These are phyloP conservation scores for Drosophila aff. DNA, from an alignment of 1,140 invertebrate species.

Conservation along the genomic window DNA sequence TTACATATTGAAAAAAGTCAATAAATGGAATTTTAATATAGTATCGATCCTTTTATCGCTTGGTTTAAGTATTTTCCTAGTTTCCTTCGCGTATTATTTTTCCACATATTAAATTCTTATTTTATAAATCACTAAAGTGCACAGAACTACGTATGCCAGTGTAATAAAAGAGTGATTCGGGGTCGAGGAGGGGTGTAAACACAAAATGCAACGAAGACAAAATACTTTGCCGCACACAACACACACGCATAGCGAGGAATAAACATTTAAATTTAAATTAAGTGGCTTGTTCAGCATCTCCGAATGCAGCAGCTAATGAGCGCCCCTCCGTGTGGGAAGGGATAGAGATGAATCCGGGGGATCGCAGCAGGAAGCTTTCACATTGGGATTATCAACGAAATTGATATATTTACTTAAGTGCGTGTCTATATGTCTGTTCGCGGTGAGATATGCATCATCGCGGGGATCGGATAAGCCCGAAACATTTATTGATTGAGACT, in stretches of 20 bases:
- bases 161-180: conserved; percentile 22
- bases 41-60: no score
- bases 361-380: conserved; percentile 64
- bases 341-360: background rate
- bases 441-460: conserved; percentile 18
- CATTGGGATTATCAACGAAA: conserved; percentile 48
- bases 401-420: conserved; percentile 65
- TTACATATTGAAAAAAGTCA: no score
- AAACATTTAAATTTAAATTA: conserved; percentile 84
- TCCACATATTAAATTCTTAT: background rate
- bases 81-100: background rate
- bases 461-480: conserved; percentile 12
- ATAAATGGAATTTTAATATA: no score
- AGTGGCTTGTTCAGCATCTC: conserved; percentile 78
- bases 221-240: conserved; percentile 74
- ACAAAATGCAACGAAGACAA: conserved; percentile 49
- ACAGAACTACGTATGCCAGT: background rate
- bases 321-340: conserved; percentile 32
- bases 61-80: no score
- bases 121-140: background rate
- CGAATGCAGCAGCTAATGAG: conserved; percentile 79
- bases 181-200: background rate
- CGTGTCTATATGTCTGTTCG: conserved; percentile 9
- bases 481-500: conserved; percentile 24
- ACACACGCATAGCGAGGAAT: conserved; percentile 74